Base-by-base conservation (phyloP, 2,113 vertebrate species). In the Hylia prasina region DNA sequence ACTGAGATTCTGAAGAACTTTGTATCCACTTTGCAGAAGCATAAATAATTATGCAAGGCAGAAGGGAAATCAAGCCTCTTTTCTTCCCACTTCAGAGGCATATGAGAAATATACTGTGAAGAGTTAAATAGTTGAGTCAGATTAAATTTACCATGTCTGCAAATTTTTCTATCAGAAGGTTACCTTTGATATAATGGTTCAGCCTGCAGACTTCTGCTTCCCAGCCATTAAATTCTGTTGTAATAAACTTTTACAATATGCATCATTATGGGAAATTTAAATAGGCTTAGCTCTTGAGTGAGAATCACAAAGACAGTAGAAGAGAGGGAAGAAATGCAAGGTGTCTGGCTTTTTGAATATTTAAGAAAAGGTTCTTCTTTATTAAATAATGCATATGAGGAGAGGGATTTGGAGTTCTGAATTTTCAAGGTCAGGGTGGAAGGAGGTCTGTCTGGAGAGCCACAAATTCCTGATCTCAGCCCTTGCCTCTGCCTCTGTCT, bases 211-310 rank as follows among this genome's bases (percentile, higher is more conserved):
- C 65, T 89, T 96, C 56, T 77, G 44, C 92, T 95, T 93, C 69
- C 81, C 65, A 91, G 53, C 44, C 87, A 89, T 94, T 96, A 89
- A 97, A 96, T 92, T 65, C 60, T 60, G 30, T 93, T 66, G 76
- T 91, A 94, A 97, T 97, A 95, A 97, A 97, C 95, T 95, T 97
- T 97, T 89, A 95, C 92, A 97, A 94, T 93, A 84, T 76, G 69
- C 68, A 87, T 81, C 71, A 91, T 91, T 94, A 95, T 93, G 90
- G 57, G 91, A 94, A 97, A 96, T 54, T 92, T 93, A 96, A 96
- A 96, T 87, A 96, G 90, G 93, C 82, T 97, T 91, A 69, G 57
- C 82, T 96, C 68, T 87, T 90, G 35, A 96, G 89, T 2, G 22
- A 95, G 91, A 87, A 54, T 94, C 70, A 82, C 56, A 71, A 45